These are phyloP conservation scores for Leptothorax acervorum DNA, from an alignment of 2,888 invertebrate genomes.

Conservation along the genomic window DNA sequence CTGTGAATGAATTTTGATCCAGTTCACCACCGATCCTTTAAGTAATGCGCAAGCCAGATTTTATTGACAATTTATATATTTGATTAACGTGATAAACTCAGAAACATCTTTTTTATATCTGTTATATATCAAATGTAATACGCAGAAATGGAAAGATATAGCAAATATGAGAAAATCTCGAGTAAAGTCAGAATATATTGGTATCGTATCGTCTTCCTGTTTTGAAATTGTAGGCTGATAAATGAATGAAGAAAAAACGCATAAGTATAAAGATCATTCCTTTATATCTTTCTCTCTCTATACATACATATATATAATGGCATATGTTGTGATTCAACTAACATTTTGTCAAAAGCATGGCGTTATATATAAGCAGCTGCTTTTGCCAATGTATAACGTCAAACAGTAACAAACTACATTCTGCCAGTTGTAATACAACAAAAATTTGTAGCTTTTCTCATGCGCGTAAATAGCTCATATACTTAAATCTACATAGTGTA, in stretches of 20 bases:
- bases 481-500: conserved; percentile 60
- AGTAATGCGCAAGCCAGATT: background rate
- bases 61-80: background rate
- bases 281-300: conserved; percentile 53
- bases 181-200: background rate
- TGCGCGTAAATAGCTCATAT: conserved; percentile 64
- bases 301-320: conserved; percentile 24
- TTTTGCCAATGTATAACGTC: conserved; percentile 9
- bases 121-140: background rate
- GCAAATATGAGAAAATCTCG: background rate
- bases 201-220: background rate
- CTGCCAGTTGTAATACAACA: conserved; percentile 65
- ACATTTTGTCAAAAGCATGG: conserved; percentile 45
- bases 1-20: conserved; percentile 34
- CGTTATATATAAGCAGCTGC: too few relatives aligned
- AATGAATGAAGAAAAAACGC: conserved; percentile 19
- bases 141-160: background rate
- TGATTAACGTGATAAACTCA: background rate
- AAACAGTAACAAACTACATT: conserved; percentile 71
- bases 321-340: conserved; percentile 54
- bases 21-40: conserved; percentile 5
- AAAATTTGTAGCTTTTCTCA: conserved; percentile 59
- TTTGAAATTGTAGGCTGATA: background rate
- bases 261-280: conserved; percentile 49
- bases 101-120: background rate